Evolutionary conservation across 2,113 vertebrate species (phyloP).

Genomic region (Oncorhynchus gorbuscha): DNA sequence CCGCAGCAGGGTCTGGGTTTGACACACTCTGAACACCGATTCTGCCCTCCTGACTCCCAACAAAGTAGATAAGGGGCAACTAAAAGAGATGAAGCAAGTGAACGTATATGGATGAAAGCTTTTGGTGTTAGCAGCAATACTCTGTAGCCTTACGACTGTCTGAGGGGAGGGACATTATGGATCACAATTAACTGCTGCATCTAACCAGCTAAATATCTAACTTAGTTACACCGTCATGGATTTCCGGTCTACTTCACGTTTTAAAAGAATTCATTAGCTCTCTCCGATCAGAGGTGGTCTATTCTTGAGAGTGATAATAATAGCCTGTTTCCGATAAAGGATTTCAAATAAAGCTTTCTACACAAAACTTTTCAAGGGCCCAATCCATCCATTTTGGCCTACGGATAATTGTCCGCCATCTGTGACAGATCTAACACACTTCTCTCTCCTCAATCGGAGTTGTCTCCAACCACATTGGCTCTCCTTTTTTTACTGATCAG

Average conservation of each 20-base stretch:
- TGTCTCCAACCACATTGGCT: neutral
- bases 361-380: conserved; percentile 9
- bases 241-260: too few species aligned
- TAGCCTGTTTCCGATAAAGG: conserved; percentile 1
- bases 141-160: too few species aligned
- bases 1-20: neutral
- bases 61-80: neutral
- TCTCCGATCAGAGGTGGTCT: neutral
- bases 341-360: conserved; percentile 23
- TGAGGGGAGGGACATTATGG: too few species aligned
- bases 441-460: conserved; percentile 18
- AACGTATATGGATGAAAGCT: neutral
- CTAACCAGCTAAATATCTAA: too few species aligned
- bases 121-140: neutral
- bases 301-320: conserved; percentile 19
- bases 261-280: too few species aligned
- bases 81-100: neutral
- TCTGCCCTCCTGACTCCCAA: neutral
- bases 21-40: neutral
- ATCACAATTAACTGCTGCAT: too few species aligned
- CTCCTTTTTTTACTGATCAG: conserved; percentile 12
- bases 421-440: conserved; percentile 22
- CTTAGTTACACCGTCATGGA: too few species aligned
- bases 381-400: conserved; percentile 21
- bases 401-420: conserved; percentile 30